Evolutionary conservation across 2,113 vertebrate species (phyloP).

Genomic region (Taxidea taxus): DNA sequence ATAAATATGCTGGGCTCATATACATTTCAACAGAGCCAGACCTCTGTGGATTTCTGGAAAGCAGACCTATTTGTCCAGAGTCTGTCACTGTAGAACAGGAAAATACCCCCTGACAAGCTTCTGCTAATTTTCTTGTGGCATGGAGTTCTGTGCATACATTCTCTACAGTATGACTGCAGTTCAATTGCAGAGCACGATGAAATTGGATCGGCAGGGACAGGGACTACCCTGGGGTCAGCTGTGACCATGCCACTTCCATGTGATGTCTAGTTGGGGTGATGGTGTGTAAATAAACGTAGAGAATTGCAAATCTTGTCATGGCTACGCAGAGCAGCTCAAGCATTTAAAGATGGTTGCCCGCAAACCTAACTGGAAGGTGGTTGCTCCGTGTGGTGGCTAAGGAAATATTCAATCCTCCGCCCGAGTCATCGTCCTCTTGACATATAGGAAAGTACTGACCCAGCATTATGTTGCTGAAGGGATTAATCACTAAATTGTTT

Average conservation of each 20-base stretch:
- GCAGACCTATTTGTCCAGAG: constrained; percentile 78
- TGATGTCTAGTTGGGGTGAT: constrained; percentile 94
- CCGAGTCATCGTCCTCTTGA: constrained; percentile 78
- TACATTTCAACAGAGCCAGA: constrained; percentile 63
- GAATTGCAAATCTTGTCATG: constrained; percentile 93
- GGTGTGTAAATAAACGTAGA: constrained; percentile 95
- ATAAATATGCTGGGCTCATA: background rate
- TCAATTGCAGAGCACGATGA: constrained; percentile 84
- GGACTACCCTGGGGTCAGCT: constrained; percentile 91
- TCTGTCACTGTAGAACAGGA: constrained; percentile 79
- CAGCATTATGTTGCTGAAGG: constrained; percentile 83
- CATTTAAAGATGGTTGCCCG: constrained; percentile 93
- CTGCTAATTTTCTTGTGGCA: constrained; percentile 85
- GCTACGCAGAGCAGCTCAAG: constrained; percentile 89
- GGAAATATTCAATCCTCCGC: constrained; percentile 77
- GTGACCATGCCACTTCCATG: constrained; percentile 86
- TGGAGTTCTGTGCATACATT: constrained; percentile 78
- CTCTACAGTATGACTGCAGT: constrained; percentile 81
- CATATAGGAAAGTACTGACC: constrained; percentile 87
- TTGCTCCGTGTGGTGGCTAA: constrained; percentile 81
- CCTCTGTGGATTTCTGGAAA: constrained; percentile 70
- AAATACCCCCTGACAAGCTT: constrained; percentile 87
- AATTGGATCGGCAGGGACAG: constrained; percentile 95
- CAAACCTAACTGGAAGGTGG: constrained; percentile 91
- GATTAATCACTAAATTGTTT: constrained; percentile 84